Evolutionary conservation across 53 echinoderm and acorn worm genomes (phyloP).

Genomic region (Temnopleurus reevesii): DNA sequence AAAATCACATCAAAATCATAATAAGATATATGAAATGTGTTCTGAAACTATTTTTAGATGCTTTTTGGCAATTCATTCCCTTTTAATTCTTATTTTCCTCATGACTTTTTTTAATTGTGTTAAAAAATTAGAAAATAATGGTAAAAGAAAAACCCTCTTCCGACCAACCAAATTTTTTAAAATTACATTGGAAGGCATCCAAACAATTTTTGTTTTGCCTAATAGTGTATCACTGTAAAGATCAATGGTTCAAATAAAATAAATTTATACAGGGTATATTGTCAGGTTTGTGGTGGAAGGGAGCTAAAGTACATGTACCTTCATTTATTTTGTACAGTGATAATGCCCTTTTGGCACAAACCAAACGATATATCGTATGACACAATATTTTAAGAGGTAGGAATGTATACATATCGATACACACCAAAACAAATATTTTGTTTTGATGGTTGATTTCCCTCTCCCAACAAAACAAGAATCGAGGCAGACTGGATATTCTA

Average conservation of each 20-base stretch:
- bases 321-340: not conserved
- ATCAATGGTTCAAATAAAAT: not conserved
- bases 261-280: not conserved
- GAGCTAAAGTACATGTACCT: not conserved
- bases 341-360: not conserved
- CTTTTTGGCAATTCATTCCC: too few species aligned
- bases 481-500: too few species aligned
- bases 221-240: too few species aligned
- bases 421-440: not conserved
- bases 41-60: too few species aligned
- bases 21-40: too few species aligned
- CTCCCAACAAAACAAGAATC: too few species aligned
- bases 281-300: not conserved
- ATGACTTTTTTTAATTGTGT: too few species aligned
- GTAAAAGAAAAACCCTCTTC: not conserved
- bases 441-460: not conserved
- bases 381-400: not conserved
- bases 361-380: not conserved
- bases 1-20: too few species aligned
- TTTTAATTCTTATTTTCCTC: too few species aligned
- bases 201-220: not conserved
- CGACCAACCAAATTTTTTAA: not conserved
- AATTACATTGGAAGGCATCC: not conserved
- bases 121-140: not conserved
- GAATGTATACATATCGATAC: not conserved